These are phyloP conservation scores for Cichlasoma orientale DNA, from an alignment of 2,797 vertebrate species.

Conservation along the genomic window DNA sequence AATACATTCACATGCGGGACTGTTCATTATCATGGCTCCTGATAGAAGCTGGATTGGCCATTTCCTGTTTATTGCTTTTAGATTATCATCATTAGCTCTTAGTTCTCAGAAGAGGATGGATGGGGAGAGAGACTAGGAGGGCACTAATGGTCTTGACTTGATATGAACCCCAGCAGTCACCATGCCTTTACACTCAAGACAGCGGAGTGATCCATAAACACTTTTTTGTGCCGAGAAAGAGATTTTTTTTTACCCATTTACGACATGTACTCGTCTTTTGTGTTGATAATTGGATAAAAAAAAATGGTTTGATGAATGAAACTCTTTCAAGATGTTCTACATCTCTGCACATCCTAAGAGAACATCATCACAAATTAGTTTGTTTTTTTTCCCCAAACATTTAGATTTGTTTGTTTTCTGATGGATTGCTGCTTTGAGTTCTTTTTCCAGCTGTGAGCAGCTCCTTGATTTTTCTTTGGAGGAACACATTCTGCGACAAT, in stretches of 20 bases:
- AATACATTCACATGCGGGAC: conserved; percentile 17
- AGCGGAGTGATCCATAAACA: not conserved
- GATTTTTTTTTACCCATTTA: not conserved
- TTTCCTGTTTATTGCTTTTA: not conserved
- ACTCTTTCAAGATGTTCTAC: not conserved
- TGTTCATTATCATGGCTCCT: conserved; percentile 4
- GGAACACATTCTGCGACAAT: not conserved
- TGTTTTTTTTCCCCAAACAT: not conserved
- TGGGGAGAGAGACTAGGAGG: not conserved
- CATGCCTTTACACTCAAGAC: not conserved
- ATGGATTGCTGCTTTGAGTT: not conserved
- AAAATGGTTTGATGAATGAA: not conserved
- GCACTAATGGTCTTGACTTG: not conserved
- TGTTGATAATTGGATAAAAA: not conserved
- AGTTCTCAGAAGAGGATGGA: not conserved
- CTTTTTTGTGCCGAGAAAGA: not conserved
- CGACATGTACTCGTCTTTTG: not conserved
- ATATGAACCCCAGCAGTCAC: not conserved
- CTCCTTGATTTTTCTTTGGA: not conserved
- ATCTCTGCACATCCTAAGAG: not conserved
- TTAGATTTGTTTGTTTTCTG: not conserved
- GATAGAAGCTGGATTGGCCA: not conserved
- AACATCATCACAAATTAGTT: not conserved
- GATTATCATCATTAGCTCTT: not conserved
- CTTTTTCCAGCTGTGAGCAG: not conserved